These are phyloP conservation scores for Sander vitreus DNA, from an alignment of 2,113 vertebrate genomes.

Conservation along the genomic window DNA sequence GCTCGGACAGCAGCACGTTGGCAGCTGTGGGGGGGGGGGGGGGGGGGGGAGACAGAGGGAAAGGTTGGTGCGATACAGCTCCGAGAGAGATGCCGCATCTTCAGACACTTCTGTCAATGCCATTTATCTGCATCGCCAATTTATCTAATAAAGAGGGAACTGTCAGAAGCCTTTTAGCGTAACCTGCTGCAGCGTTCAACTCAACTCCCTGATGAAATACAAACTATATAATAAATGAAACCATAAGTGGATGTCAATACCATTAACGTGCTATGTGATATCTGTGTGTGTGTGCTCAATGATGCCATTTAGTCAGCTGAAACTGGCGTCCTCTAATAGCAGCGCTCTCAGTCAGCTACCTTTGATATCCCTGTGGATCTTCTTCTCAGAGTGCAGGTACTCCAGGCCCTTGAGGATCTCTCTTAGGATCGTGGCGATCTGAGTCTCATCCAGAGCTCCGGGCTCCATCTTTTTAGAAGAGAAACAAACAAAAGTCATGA, in stretches of 20 bases:
- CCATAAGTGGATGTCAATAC: conserved; percentile 45
- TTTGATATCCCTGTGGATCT: conserved; percentile 88
- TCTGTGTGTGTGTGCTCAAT: conserved; percentile 18
- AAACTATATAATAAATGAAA: conserved; percentile 44
- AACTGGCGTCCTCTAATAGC: conserved; percentile 13
- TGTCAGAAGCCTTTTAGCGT: conserved; percentile 49
- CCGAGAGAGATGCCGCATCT: background rate
- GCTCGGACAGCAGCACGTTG: conserved; percentile 87
- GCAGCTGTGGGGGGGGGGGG: conserved; percentile 73
- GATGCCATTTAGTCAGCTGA: conserved; percentile 27
- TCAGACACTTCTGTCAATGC: conserved; percentile 4
- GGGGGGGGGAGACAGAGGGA: background rate
- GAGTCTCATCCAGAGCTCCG: conserved; percentile 84
- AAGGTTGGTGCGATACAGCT: background rate
- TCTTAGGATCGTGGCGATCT: conserved; percentile 86
- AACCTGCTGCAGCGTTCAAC: background rate
- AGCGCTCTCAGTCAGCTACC: conserved; percentile 65
- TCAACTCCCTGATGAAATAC: conserved; percentile 21
- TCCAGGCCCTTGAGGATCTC: conserved; percentile 87
- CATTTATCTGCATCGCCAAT: conserved; percentile 23
- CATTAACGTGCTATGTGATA: conserved; percentile 56
- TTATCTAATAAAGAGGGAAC: conserved; percentile 40
- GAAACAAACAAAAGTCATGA: conserved; percentile 4
- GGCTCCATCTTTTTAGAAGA: conserved; percentile 81
- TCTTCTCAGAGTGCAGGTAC: conserved; percentile 87